Evolutionary conservation across 2,888 invertebrate genomes (phyloP), one percentile per base, ranked within the genome.

Genomic region (Schizaphis graminum): DNA sequence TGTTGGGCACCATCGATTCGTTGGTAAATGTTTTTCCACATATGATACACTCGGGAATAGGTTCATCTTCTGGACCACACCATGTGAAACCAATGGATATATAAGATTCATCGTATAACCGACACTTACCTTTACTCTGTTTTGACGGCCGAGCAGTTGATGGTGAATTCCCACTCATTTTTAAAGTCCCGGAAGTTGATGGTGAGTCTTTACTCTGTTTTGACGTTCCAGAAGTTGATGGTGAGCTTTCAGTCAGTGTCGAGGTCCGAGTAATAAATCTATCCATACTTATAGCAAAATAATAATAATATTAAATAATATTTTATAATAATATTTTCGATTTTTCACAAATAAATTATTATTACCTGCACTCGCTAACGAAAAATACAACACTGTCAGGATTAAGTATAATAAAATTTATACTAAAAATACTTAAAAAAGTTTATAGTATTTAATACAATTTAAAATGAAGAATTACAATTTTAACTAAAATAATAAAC

Each of bases 1-100:
- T 87, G 49, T 49, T 92, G 92, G 86, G 87, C 87, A 87, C 92
- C 92, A 92, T 92, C 67, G 92, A 92, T 92, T 92, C 35, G 67
- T 92, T 92, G 85, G 61, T 92, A 13, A 92, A 61, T n/a, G 8
- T 92, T 92, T 92, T 88, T 21, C 92, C 92, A 92, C 87, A 87
- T 24, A 86, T 61, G 4, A 92, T 92, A 61, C 92, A 92, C 86
- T 92, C 91, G 91, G 91, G 84, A 91, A 53, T 77, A 84, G 5
- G 16, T 21, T 84, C 85, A 84, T 91, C 91, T 67, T 67, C 67
- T 91, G 91, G 67, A 61, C 44, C 67, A 91, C 44, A 41, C 47
- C 61, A 91, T 67, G 56, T 91, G 91, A 67, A 67, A 41, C 67
- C 91, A 61, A 91, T 91, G 91, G 44, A 26, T 41, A 91, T 47